Conservation (phyloP, 2,113 vertebrate genomes). For the Ardeotis arabs region DNA sequence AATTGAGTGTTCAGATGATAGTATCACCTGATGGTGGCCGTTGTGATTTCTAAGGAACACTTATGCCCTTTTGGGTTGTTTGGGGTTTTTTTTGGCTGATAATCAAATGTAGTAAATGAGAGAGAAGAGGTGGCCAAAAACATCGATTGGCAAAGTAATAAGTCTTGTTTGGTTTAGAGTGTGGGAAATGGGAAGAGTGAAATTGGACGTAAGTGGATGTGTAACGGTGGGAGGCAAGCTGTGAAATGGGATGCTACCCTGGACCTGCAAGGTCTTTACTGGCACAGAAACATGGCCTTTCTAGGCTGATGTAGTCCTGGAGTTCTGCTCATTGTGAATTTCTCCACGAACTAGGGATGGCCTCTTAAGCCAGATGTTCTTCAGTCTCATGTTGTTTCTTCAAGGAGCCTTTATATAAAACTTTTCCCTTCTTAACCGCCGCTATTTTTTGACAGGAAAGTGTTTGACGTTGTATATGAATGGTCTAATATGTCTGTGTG, state of each 20-base stretch:
- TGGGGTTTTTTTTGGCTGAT: neutral
- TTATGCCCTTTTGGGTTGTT: neutral
- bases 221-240: neutral
- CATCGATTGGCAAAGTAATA: rapidly evolving
- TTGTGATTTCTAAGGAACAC: neutral
- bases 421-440: neutral
- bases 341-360: neutral
- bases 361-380: neutral
- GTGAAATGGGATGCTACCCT: neutral
- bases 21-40: neutral
- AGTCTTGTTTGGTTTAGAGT: neutral
- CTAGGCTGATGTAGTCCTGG: neutral
- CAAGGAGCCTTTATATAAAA: neutral
- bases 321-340: neutral
- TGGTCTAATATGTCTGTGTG: neutral
- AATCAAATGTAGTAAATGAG: neutral
- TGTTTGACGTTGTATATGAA: rapidly evolving
- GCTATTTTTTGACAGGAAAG: neutral
- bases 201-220: rapidly evolving
- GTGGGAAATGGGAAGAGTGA: neutral
- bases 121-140: neutral
- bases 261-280: neutral
- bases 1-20: neutral
- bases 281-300: neutral
- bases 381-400: neutral